Conservation (phyloP, 2,113 vertebrate genomes). For the Tinamus guttatus region DNA sequence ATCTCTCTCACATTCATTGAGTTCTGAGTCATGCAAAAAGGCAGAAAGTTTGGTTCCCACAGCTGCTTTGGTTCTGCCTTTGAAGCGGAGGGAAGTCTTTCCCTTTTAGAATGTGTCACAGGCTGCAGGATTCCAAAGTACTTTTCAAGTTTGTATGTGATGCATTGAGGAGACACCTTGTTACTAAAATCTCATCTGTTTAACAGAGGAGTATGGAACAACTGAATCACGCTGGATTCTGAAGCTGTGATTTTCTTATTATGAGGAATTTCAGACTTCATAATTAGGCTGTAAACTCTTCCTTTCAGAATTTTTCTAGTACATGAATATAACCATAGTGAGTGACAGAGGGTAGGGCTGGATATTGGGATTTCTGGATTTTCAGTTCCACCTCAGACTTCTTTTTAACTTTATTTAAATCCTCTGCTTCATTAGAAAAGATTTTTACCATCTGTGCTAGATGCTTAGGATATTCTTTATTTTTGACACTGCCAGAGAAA, state of each 20-base stretch:
- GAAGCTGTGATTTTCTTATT: not conserved
- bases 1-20: not conserved
- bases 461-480: not conserved
- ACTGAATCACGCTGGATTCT: not conserved
- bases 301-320: not conserved
- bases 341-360: not conserved
- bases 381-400: not conserved
- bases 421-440: not conserved
- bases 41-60: not conserved
- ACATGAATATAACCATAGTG: not conserved
- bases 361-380: not conserved
- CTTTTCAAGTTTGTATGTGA: not conserved
- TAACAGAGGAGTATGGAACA: not conserved
- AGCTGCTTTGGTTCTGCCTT: not conserved
- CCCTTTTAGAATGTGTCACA: not conserved
- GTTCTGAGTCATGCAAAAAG: not conserved
- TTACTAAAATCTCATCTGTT: not conserved
- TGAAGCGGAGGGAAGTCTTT: not conserved
- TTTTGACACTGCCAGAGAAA: constrained; percentile 33
- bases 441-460: constrained; percentile 20
- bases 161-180: not conserved
- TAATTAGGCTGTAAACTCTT: not conserved
- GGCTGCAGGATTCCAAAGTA: not conserved
- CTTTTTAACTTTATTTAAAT: not conserved
- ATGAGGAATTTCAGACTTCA: not conserved